These are phyloP conservation scores for Nephrotoma flavescens DNA, from an alignment of 2,888 invertebrate genomes.

Conservation along the genomic window DNA sequence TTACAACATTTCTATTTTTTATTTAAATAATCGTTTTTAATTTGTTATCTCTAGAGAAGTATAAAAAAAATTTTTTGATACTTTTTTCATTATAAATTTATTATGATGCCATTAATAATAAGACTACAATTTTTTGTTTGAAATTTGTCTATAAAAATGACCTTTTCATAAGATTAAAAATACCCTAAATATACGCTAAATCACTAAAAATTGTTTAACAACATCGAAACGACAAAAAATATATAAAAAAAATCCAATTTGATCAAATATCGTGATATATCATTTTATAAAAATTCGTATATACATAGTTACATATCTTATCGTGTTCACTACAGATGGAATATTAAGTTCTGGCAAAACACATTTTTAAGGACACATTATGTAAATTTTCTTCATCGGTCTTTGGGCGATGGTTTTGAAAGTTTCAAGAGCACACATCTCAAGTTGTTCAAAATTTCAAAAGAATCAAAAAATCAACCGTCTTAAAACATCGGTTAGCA, in stretches of 20 bases:
- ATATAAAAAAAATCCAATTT: neutral
- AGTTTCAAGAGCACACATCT: too few species aligned
- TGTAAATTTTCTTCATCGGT: neutral
- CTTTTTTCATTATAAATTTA: neutral
- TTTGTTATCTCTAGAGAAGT: neutral
- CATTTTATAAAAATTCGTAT: neutral
- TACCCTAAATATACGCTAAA: neutral
- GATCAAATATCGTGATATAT: neutral
- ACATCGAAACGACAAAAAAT: neutral
- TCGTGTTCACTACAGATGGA: neutral
- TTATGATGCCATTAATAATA: neutral
- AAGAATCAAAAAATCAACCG: too few species aligned
- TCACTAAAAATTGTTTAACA: neutral
- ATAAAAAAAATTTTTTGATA: neutral
- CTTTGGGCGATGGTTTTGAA: too few species aligned
- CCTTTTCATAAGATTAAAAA: neutral
- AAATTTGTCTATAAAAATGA: neutral
- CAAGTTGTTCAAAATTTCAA: too few species aligned
- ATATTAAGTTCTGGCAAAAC: neutral
- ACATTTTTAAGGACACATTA: neutral
- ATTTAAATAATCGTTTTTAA: neutral
- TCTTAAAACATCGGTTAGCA: too few species aligned
- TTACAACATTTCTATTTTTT: neutral
- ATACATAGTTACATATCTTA: too few species aligned
- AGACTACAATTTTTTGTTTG: neutral